Conservation (phyloP, 2,113 vertebrate species). For the Lethenteron reissneri region DNA sequence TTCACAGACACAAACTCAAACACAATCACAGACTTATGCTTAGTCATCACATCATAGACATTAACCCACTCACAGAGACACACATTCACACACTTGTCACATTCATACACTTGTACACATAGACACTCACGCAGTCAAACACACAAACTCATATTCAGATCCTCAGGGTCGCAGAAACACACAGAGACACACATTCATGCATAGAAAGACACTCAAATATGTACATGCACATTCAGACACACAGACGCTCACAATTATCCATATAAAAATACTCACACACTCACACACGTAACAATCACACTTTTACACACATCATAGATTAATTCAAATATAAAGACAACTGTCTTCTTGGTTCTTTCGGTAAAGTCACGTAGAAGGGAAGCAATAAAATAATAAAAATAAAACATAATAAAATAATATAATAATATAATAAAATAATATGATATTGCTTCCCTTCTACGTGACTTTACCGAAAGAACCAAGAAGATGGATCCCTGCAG, state of each 20-base stretch:
- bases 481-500: too few species aligned
- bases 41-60: not conserved
- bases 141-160: not conserved
- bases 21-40: not conserved
- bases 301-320: too few species aligned
- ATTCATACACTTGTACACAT: not conserved
- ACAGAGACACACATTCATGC: not conserved
- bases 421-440: too few species aligned
- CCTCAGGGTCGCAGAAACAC: not conserved
- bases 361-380: too few species aligned
- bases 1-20: not conserved
- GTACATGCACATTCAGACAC: not conserved
- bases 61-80: not conserved
- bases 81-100: not conserved
- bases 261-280: not conserved
- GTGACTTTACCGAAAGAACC: too few species aligned
- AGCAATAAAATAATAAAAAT: too few species aligned
- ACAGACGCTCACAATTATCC: not conserved
- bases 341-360: too few species aligned
- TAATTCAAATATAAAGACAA: too few species aligned
- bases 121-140: not conserved
- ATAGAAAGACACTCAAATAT: not conserved
- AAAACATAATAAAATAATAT: too few species aligned
- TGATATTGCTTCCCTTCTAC: too few species aligned
- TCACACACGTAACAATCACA: not conserved